phyloP scores from a whole-genome alignment of 2,888 invertebrate genomes.

The Sesamia inferens region DNA sequence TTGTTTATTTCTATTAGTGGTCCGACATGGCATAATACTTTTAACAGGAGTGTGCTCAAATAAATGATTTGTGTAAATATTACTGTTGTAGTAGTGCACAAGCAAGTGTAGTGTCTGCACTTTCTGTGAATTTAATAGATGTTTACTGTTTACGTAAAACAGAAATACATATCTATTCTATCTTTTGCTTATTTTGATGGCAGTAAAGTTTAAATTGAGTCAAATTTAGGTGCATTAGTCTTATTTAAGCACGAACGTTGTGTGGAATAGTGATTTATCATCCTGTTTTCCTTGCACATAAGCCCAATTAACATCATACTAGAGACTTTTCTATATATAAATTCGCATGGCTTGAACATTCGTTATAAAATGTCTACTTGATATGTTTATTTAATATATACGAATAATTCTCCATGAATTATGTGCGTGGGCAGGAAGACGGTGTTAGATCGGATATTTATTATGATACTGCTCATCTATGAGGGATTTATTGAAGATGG shows the following conservation, averaged over 20 bases:
- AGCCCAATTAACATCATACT: conserved; percentile 74
- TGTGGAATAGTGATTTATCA: conserved; percentile 39
- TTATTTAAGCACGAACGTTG: conserved; percentile 24
- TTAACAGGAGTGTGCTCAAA: conserved; percentile 26
- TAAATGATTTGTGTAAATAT: conserved; percentile 29
- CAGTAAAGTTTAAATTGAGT: conserved; percentile 16
- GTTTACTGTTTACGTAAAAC: background rate
- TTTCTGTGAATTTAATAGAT: conserved; percentile 12
- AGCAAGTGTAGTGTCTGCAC: background rate
- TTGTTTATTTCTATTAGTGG: conserved; percentile 57
- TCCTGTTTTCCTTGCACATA: conserved; percentile 54
- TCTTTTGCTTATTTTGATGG: background rate
- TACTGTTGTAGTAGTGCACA: too few relatives aligned
- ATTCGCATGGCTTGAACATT: conserved; percentile 82
- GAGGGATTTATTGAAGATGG: conserved; percentile 82
- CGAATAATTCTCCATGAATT: conserved; percentile 87
- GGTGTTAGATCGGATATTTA: conserved; percentile 87
- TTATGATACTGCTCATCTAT: conserved; percentile 84
- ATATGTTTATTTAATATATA: conserved; percentile 89
- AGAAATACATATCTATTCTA: background rate
- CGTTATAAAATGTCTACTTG: conserved; percentile 84
- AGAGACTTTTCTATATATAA: conserved; percentile 78
- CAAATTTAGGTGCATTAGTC: conserved; percentile 30
- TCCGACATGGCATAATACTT: conserved; percentile 28
- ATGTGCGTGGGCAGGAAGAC: conserved; percentile 87